Conservation (phyloP, 2,797 vertebrate species). For the Manis pentadactyla region DNA sequence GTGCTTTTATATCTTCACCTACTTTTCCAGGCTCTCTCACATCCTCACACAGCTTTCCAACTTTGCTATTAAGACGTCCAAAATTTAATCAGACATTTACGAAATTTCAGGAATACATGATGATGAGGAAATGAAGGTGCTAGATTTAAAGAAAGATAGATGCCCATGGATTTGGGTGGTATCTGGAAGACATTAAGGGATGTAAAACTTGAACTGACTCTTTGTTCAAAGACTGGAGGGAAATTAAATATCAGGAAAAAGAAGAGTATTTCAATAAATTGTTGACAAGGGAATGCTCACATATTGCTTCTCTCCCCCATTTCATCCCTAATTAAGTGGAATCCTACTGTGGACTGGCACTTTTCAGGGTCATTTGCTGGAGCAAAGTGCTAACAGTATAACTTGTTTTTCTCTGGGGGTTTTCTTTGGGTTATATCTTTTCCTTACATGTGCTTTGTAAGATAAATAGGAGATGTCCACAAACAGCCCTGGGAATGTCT, state of each 20-base stretch:
- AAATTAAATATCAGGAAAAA: slow-evolving; percentile 23
- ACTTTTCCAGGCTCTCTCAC: background rate
- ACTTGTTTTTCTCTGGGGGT: background rate
- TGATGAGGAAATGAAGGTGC: background rate
- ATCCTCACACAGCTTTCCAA: background rate
- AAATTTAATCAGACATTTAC: background rate
- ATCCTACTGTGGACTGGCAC: background rate
- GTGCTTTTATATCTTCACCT: background rate
- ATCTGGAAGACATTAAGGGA: background rate
- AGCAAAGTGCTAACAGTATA: background rate
- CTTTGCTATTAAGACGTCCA: background rate
- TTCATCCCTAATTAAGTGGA: background rate
- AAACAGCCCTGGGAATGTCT: background rate
- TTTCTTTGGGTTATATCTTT: background rate
- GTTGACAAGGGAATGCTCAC: background rate
- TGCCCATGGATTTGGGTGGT: background rate
- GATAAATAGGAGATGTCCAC: background rate
- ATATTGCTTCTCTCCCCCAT: background rate
- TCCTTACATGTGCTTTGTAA: background rate
- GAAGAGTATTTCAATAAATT: background rate
- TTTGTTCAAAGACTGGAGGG: background rate
- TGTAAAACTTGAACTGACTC: background rate
- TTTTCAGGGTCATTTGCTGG: background rate
- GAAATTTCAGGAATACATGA: background rate
- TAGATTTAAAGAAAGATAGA: background rate